A percentile compares a stretch with the other conserved stretches of the same genome.
phyloP scores from a whole-genome alignment of 2,797 vertebrate genomes.

The Pteropus rufus region DNA sequence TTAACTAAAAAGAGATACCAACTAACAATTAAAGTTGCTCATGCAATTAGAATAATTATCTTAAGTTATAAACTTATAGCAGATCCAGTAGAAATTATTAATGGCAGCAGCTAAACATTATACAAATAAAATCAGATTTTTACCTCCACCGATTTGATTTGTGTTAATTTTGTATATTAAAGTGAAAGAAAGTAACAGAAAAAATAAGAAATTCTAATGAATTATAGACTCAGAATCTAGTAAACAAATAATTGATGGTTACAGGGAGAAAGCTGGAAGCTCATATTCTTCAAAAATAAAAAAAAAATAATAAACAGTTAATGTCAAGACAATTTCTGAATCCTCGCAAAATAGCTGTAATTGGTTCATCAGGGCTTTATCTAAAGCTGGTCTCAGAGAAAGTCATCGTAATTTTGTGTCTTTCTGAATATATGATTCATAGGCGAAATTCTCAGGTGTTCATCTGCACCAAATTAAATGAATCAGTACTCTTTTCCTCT shows the following conservation, averaged over 20 bases:
- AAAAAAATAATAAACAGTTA: background rate
- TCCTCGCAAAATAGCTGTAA: background rate
- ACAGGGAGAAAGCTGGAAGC: background rate
- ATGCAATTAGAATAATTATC: slow-evolving; percentile 41
- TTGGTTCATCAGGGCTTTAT: background rate
- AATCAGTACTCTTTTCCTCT: background rate
- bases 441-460: background rate
- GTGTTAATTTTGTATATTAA: background rate
- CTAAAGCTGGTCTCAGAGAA: background rate
- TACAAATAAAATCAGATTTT: slow-evolving; percentile 23
- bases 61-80: slow-evolving; percentile 32
- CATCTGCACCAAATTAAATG: background rate
- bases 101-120: slow-evolving; percentile 10
- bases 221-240: background rate
- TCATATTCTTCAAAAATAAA: background rate
- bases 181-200: background rate
- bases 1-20: background rate
- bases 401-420: background rate
- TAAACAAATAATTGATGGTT: background rate
- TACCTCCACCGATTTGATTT: slow-evolving; percentile 12
- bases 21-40: slow-evolving; percentile 33
- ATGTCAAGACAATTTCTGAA: background rate
- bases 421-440: background rate
- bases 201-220: background rate
- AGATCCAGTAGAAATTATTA: slow-evolving; percentile 31